Evolutionary conservation across 2,888 invertebrate species (phyloP).

Genomic region (Autographa pulchrina): DNA sequence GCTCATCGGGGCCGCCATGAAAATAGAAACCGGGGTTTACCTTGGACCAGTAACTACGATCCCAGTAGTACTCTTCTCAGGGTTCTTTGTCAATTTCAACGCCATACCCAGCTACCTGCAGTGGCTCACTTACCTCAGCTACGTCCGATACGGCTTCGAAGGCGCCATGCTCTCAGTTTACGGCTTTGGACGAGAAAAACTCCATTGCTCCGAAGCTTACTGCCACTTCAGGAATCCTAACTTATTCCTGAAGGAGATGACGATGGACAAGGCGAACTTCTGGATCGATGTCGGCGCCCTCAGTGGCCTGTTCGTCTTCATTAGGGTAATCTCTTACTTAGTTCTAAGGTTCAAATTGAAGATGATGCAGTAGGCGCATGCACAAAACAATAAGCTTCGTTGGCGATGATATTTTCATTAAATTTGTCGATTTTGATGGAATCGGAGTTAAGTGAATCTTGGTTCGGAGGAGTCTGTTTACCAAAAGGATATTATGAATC

Average conservation of each 20-base stretch:
- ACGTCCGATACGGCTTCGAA: conserved; percentile 96
- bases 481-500: conserved; percentile 55
- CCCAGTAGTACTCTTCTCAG: conserved; percentile 97
- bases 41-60: conserved; percentile 97
- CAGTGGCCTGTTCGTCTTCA: conserved; percentile 93
- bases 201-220: conserved; percentile 95
- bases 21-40: conserved; percentile 94
- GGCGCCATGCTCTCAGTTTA: conserved; percentile 98
- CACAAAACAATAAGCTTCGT: conserved; percentile 68
- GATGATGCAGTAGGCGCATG: conserved; percentile 85
- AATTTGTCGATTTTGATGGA: conserved; percentile 54
- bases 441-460: conserved; percentile 55
- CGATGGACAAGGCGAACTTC: conserved; percentile 93
- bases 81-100: conserved; percentile 97
- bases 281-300: conserved; percentile 96
- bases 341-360: conserved; percentile 94
- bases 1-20: conserved; percentile 97
- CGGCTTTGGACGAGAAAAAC: conserved; percentile 94
- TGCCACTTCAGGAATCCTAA: conserved; percentile 95
- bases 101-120: conserved; percentile 96
- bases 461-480: conserved; percentile 37
- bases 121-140: conserved; percentile 97
- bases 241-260: conserved; percentile 95
- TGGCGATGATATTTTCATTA: conserved; percentile 49
- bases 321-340: conserved; percentile 94